Evolutionary conservation across 2,797 vertebrate species (phyloP).

Genomic region (Lophius americanus): DNA sequence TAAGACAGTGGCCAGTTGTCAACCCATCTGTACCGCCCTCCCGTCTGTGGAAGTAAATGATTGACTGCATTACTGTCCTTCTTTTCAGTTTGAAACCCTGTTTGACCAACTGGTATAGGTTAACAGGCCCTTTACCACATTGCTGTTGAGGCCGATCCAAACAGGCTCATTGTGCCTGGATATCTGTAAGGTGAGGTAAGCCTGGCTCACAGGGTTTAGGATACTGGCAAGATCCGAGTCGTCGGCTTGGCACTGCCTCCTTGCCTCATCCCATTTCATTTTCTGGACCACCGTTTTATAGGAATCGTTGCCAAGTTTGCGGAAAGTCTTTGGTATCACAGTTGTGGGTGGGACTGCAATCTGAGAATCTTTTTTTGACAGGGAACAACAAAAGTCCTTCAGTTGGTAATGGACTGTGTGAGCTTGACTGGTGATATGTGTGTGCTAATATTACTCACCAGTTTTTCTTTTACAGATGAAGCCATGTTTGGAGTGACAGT

Average conservation of each 20-base stretch:
- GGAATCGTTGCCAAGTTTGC: conserved; percentile 85
- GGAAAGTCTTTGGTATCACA: conserved; percentile 67
- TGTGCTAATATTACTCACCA: conserved; percentile 73
- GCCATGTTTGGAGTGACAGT: conserved; percentile 79
- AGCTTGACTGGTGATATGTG: neutral
- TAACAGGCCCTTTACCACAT: conserved; percentile 83
- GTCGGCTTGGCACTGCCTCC: conserved; percentile 83
- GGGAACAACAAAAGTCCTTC: neutral
- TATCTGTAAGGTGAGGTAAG: conserved; percentile 80
- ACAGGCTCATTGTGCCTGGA: conserved; percentile 80
- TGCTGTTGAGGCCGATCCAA: conserved; percentile 96
- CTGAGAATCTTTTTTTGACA: conserved; percentile 80
- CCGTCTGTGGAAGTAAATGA: conserved; percentile 79
- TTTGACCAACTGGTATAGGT: neutral
- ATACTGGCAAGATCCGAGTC: conserved; percentile 88
- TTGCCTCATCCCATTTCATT: conserved; percentile 91
- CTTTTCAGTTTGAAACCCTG: neutral
- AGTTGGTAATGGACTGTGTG: neutral
- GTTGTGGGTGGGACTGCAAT: conserved; percentile 77
- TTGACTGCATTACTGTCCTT: neutral
- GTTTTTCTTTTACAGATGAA: conserved; percentile 90
- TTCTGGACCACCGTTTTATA: conserved; percentile 85
- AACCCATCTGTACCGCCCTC: conserved; percentile 86
- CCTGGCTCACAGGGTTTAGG: conserved; percentile 82
- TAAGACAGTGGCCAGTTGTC: conserved; percentile 91